Evolutionary conservation across 2,888 invertebrate genomes (phyloP).

Genomic region (Machimus atricapillus): DNA sequence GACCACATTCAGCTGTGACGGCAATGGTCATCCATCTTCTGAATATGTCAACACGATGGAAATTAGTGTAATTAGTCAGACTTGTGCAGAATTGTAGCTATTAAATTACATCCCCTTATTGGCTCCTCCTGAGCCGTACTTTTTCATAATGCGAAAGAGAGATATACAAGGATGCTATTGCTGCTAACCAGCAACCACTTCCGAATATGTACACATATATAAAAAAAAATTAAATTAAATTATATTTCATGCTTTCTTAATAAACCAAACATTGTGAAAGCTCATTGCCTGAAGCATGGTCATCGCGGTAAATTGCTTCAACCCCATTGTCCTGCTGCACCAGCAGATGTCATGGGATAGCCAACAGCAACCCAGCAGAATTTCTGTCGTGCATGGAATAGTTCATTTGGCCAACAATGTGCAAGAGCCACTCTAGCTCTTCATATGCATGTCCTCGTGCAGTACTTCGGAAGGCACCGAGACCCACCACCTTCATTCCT

Average conservation of each 20-base stretch:
- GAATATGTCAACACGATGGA: not conserved
- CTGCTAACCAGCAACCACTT: not conserved
- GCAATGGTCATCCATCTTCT: not conserved
- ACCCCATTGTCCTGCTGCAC: not conserved
- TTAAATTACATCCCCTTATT: not conserved
- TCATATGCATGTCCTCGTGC: not conserved
- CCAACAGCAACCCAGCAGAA: not conserved
- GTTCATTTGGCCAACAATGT: not conserved
- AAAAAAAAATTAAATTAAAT: not conserved
- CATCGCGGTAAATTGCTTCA: not conserved
- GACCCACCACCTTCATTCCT: not conserved
- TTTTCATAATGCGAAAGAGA: not conserved
- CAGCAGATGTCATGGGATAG: not conserved
- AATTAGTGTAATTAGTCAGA: not conserved
- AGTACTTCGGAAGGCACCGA: not conserved
- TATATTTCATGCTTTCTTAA: conserved; percentile 9
- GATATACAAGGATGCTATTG: not conserved
- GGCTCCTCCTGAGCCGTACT: not conserved
- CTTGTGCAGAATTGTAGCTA: not conserved
- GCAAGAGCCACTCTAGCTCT: not conserved
- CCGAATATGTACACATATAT: not conserved
- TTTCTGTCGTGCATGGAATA: not conserved
- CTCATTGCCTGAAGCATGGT: not conserved
- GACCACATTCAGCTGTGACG: not conserved
- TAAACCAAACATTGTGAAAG: not conserved